Evolutionary conservation across 2,888 invertebrate genomes (phyloP), one percentile per base, ranked within the genome.

Genomic region (Lagria hirta): DNA sequence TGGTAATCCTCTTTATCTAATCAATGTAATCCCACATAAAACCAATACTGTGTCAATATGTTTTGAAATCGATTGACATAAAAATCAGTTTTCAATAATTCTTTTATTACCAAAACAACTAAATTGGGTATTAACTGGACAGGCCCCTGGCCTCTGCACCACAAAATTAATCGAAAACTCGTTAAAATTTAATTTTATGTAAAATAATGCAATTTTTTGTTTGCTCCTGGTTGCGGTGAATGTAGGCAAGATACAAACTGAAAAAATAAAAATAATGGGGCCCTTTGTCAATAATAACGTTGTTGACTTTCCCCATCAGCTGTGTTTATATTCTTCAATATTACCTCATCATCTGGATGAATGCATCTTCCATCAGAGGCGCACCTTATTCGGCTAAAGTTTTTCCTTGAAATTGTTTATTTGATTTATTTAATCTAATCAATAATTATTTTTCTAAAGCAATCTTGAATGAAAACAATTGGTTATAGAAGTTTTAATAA

Each of bases 221-320:
- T n/a, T n/a, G n/a, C n/a, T n/a, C n/a, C n/a, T n/a, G n/a, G n/a
- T n/a, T n/a, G n/a, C n/a, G n/a, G n/a, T n/a, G n/a, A n/a, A n/a
- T n/a, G n/a, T n/a, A n/a, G n/a, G n/a, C n/a, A n/a, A n/a, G n/a
- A n/a, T n/a, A n/a, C n/a, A n/a, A n/a, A n/a, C n/a, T n/a, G n/a
- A n/a, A n/a, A n/a, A n/a, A n/a, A n/a, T n/a, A n/a, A n/a, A n/a
- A n/a, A 24, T 5, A 5, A 8, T 4, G 7, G 24, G 8, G 8
- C 4, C 58, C 58, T 63, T 48, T 61, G 65, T 65, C 63, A 65
- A 65, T 62, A 42, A 4, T 21, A 15, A 8, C n/a, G 12, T 52
- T 65, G 60, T 65, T 65, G 61, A 65, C 64, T 63, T 62, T 59
- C 60, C n/a, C n/a, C 61, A 63, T 65, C 65, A 65, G 65, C 65